Evolutionary conservation across 2,888 invertebrate genomes (phyloP).

Genomic region (Monochamus alternatus): DNA sequence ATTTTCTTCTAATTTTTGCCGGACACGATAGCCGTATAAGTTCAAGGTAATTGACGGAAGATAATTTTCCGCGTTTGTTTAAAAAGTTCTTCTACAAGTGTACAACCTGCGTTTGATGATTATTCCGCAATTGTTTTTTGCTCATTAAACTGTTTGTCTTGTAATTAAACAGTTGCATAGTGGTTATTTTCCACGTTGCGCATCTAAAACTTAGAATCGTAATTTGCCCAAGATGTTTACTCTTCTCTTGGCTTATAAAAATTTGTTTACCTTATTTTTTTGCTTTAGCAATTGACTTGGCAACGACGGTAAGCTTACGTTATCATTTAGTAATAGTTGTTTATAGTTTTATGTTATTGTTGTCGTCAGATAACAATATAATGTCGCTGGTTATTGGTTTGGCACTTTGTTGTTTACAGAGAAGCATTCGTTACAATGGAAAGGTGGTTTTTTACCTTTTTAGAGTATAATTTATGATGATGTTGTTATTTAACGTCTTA

Average conservation of each 20-base stretch:
- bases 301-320: not conserved
- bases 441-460: too few species aligned
- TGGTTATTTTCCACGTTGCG: not conserved
- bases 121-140: not conserved
- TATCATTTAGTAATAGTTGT: conserved; percentile 2
- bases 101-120: not conserved
- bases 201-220: not conserved
- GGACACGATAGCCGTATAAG: too few species aligned
- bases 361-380: not conserved
- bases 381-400: not conserved
- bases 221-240: conserved; percentile 1
- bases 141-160: not conserved
- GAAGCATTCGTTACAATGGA: too few species aligned
- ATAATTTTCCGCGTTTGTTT: too few species aligned
- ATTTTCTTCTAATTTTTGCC: too few species aligned
- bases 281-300: not conserved
- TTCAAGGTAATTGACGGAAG: too few species aligned
- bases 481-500: too few species aligned
- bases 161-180: not conserved
- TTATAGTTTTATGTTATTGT: conserved; percentile 1
- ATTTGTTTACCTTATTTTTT: conserved; percentile 5
- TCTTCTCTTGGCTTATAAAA: not conserved
- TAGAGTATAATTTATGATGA: too few species aligned
- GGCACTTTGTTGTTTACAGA: too few species aligned
- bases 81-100: too few species aligned